Evolutionary conservation across 2,797 vertebrate genomes (phyloP), one percentile per base, ranked within the genome.

Genomic region (Trematomus bernacchii): DNA sequence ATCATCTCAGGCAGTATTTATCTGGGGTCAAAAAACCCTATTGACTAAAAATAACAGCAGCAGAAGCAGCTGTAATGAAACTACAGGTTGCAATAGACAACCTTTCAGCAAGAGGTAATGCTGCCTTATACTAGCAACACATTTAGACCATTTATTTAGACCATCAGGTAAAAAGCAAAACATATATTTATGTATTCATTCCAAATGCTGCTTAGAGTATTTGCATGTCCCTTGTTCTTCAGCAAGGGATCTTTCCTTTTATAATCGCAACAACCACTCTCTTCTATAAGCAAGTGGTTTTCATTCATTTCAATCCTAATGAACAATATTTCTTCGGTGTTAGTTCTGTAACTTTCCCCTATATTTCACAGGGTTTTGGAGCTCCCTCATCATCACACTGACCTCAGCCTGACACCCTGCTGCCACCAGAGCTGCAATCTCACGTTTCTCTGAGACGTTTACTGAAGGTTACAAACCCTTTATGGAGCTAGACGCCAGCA

Each of bases 381-480:
- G 40, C 47, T 71, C 44, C 71, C 60, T 83, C 82, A 73, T 54
- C 64, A 5, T 3, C 33, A 46, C 58, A 2, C 62, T 44, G 75
- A 86, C 73, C 71, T 71, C 70, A 1, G 51, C 53, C 65, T 19
- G 64, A 85, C 84, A 53, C 27, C 9, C 16, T 42, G 1, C 21
- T 27, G 1, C 43, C 27, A n/a, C 6, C 52, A 3, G 2, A 23
- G 15, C 46, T 14, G 2, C 58, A 57, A 58, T 64, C 68, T 76
- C 76, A 33, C 55, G 1, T 81, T 70, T 70, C 77, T 66, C 53
- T 8, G 19, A 57, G 60, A 67, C 44, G 10, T 76, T 83, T 59
- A 19, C 51, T 13, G 19, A 61, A 77, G 78, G 82, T 89, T 6
- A 44, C 1, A 1, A 82, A 65, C 80, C 66, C 72, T 64, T 80